Evolutionary conservation across 2,113 vertebrate genomes (phyloP).

Genomic region (Sardina pilchardus): DNA sequence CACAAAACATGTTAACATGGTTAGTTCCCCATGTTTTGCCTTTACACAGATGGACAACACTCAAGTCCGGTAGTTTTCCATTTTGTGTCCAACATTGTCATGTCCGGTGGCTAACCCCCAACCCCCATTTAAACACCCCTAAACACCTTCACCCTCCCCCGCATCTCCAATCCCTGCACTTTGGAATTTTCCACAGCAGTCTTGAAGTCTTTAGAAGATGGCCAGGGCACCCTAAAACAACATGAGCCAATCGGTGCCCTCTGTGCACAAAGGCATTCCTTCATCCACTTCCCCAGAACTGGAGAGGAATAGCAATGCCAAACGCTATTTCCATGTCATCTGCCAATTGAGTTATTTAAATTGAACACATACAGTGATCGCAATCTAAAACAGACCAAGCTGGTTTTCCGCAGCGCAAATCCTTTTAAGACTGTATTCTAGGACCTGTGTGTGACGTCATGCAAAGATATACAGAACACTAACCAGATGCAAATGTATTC

Average conservation of each 20-base stretch:
- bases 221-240: not conserved
- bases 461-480: not conserved
- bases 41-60: not conserved
- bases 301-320: not conserved
- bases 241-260: not conserved
- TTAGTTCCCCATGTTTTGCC: not conserved
- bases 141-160: not conserved
- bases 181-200: conserved; percentile 3
- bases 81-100: not conserved
- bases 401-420: not conserved
- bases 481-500: not conserved
- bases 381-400: not conserved
- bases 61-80: not conserved
- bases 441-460: not conserved
- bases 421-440: not conserved
- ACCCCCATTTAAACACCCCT: not conserved
- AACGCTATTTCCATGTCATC: not conserved
- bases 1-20: not conserved
- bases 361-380: not conserved
- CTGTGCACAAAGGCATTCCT: not conserved
- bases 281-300: not conserved
- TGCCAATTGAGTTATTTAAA: conserved; percentile 4
- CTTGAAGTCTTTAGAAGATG: not conserved
- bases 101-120: not conserved
- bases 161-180: not conserved